Base-by-base conservation (phyloP, 2,113 vertebrate genomes). In the Hemicordylus capensis region DNA sequence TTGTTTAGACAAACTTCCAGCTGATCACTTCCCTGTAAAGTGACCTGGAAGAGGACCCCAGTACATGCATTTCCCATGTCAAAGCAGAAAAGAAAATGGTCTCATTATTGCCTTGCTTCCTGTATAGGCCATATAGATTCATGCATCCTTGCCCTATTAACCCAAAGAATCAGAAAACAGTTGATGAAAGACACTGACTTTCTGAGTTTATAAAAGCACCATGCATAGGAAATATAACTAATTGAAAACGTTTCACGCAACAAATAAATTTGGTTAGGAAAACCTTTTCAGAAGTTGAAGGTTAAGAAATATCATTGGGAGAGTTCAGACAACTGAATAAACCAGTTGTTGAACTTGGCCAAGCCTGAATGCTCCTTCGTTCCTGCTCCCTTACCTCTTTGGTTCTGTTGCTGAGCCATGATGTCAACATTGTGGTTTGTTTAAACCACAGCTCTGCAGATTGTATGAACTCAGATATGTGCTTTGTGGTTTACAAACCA, bases 171-270 rank as follows among this genome's bases (percentile, higher is more conserved):
- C 39, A 73, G 24, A 73, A 73, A n/a, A 51, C 54, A 46, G 6
- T n/a, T n/a, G 31, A 31, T 66, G 63, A 28, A 14, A 28, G 31
- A 34, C 63, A 66, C 63, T n/a, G 63, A 12, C 8, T 66, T 31
- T 66, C 19, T 59, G 22, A 34, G 4, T n/a, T 44, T 72, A 42
- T 72, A 69, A 76, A 26, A 39, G 20, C 22, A 74, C 61, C 77
- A 90, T 12, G 63, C 66, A 44, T 63, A 63, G 73, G 59, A 81
- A 85, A 80, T 72, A 84, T 28, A 83, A 76, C 44, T 19, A 15
- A 44, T 12, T 42, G 8, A 20, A 44, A 22, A 24, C 26, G 46
- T 63, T 44, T 44, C 37, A 79, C 56, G n/a, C n/a, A n/a, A 31
- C 34, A 58, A 37, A 58, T 24, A 26, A 1, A 58, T 22, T 54